These are phyloP conservation scores for Abscondita cerata DNA, from an alignment of 2,888 invertebrate genomes.

Conservation along the genomic window DNA sequence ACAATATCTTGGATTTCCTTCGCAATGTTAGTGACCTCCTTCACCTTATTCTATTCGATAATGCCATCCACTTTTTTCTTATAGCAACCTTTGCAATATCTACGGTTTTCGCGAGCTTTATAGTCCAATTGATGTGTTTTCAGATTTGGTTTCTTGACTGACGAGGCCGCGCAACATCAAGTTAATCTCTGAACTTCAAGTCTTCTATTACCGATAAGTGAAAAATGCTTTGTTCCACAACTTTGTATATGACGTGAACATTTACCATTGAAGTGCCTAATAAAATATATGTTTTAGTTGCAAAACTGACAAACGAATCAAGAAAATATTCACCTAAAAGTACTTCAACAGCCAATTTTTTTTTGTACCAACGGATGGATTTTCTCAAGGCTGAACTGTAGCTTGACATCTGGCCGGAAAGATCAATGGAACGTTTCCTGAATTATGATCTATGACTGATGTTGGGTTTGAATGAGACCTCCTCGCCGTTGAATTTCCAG, in stretches of 20 bases:
- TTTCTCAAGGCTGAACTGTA: too few species aligned
- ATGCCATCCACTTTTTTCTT: too few species aligned
- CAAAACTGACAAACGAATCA: too few species aligned
- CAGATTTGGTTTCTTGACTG: too few species aligned
- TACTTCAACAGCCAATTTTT: too few species aligned
- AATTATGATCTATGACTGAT: conserved; percentile 1
- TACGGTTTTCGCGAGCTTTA: conserved; percentile 15
- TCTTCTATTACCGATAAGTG: background rate
- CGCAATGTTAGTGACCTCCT: conserved; percentile 38
- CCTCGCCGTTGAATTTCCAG: background rate
- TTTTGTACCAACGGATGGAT: background rate
- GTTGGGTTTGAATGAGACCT: background rate
- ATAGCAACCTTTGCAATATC: too few species aligned
- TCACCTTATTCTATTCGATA: conserved; percentile 35
- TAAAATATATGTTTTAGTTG: too few species aligned
- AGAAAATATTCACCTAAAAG: too few species aligned
- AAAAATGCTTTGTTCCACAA: background rate
- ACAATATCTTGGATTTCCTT: too few species aligned
- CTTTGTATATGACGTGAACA: background rate
- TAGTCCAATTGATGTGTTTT: background rate
- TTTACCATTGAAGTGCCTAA: conserved; percentile 3
- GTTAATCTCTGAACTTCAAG: too few species aligned
- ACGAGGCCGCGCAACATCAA: too few species aligned
- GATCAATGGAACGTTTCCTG: conserved; percentile 1
- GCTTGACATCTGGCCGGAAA: background rate